Base-by-base conservation (phyloP, 2,888 invertebrate genomes). In the Amblyteles armatorius region DNA sequence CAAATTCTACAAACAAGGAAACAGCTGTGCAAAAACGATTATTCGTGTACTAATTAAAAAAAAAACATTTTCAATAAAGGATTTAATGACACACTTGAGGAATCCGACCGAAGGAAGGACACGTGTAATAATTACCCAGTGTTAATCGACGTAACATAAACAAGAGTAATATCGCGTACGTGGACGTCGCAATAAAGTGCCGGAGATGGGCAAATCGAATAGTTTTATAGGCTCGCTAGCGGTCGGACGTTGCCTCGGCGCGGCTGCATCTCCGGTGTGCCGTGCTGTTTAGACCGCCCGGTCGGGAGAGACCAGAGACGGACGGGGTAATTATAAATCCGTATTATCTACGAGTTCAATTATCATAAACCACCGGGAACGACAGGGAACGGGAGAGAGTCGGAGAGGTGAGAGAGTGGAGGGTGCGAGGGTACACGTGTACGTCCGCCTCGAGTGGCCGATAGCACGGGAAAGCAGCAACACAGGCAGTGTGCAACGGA, bases 321-420 rank as follows among this genome's bases (percentile, higher is more conserved):
- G 60, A 78, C 78, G 81, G 40, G 44, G 82, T 84, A 86, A 86
- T 86, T 86, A 86, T 84, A 86, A 86, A 86, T 86, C 76, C 79
- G 79, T 74, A 84, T 86, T 86, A 86, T 84, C 86, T 82, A 84
- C 72, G 79, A 82, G 81, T 82, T 86, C 84, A 86, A 86, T 86
- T 85, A 85, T 82, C 79, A 82, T 85, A 85, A 85, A 85, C 82
- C 84, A 79, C 63, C 68, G 44, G 72, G 76, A 67, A 82, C 76
- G 73, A 73, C 83, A 73, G 82, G 11, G 40, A 48, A 48, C 44
- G 63, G 48, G 65, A 76, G 82, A 57, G 67, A 57, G 67, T 50
- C 13, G 4, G 13, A 13, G 44, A 44, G 44, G 44, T 44, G 44
- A 13, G 44, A 48, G 44, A 48, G 44, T 16, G 44, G 69, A 72